Base-by-base conservation (phyloP, 2,113 vertebrate species). In the Saimiri boliviensis region DNA sequence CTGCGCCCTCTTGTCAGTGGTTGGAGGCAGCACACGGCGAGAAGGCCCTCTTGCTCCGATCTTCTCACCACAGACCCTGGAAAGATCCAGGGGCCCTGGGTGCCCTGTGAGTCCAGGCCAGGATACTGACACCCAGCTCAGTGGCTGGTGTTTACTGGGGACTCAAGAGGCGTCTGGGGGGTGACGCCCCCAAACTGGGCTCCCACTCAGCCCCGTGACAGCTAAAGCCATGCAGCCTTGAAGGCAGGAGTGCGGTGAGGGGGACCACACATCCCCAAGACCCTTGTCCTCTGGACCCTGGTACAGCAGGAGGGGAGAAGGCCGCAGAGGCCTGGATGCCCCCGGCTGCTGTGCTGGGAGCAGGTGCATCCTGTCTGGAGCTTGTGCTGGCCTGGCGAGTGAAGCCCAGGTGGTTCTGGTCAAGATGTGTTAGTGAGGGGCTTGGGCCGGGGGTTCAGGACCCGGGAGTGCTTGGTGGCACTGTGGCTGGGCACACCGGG, bases 91-190 rank as follows among this genome's bases (percentile, higher is more conserved):
- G 20, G 19, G 32, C 40, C 12, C n/a, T 25, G 42, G n/a, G 19
- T 10, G 14, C 42, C 23, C 47, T 0, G 12, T 0, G 6, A 82
- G 32, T 42, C 79, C 45, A 35, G 54, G 35, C n/a, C 79, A 47
- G 6, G 52, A 3, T 0, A 49, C 23, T 68, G 35, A 63, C 1
- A 21, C 40, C 47, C 14, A 35, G 32, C 0, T 0, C 16, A 14
- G 74, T n/a, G 54, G 35, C 60, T 68, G 54, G 40, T 12, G 32
- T 60, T 52, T 68, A 66, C 37, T 68, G 30, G 16, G 66, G 35
- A 87, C 45, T 23, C 37, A 30, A 16, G 8, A 23, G n/a, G 42
- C 54, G 12, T 56, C 58, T 45, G 40, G 21, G 3, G 10, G 42
- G 20, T 3, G 2, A 27, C 1, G 23, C 5, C 8, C 74, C 52